Base-by-base conservation (phyloP, 1,140 invertebrate species). In the Trichonephila inaurata region DNA sequence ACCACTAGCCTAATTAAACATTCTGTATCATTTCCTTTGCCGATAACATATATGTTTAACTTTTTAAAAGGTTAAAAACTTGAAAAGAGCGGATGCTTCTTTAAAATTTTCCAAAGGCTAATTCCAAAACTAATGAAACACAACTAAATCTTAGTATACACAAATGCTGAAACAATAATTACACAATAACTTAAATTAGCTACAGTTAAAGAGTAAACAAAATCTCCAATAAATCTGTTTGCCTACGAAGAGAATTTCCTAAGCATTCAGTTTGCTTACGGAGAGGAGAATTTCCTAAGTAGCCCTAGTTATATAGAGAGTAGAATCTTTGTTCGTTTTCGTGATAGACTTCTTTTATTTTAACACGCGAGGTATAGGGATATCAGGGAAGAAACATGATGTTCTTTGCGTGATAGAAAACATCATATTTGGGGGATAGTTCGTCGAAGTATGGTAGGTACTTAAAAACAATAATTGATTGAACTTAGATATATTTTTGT, bases 381-480 rank as follows among this genome's bases (percentile, higher is more conserved):
- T 28, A 77, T 77, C 28, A 12, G 28, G 4, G 72, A 28, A 77
- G 33, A 33, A 19, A 14, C 28, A 16, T 19, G 33, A 33, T 77
- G 18, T 28, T 24, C 28, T 77, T 33, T 19, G 72, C 72, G 72
- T 77, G 72, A 33, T 40, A 14, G 28, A 33, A 77, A 28, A 77
- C 72, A 77, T 77, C 14, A 77, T 28, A 77, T 77, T 77, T 40
- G 18, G 28, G 4, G 72, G 28, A 28, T 33, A 14, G 24, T 77
- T 77, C 72, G 72, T 4, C 72, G 14, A 77, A 77, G 72, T 7
- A 16, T 40, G 5, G 24, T 40, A 18, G 14, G 14, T 33, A 33
- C 72, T 19, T 77, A 77, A 77, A 64, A 77, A 33, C 14, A 18
- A 33, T 77, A 77, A 77, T 77, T 77, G 33, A 77, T 40, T 77